Conservation (phyloP, 2,113 vertebrate genomes). For the Hippolais icterina region DNA sequence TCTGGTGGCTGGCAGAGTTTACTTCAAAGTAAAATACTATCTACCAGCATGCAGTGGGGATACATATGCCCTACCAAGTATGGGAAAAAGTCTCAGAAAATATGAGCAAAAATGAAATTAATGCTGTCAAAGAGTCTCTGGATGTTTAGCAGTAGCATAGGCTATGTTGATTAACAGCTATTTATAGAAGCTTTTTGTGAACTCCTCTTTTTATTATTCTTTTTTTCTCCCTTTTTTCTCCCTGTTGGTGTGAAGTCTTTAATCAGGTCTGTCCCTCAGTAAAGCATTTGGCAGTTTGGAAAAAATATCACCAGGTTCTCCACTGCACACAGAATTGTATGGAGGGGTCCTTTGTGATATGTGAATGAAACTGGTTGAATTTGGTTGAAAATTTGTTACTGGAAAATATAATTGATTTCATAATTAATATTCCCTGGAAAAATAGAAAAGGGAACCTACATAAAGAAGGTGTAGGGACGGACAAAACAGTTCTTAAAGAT, state of each 20-base stretch:
- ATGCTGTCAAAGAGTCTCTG: background rate
- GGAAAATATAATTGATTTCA: background rate
- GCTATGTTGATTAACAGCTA: conserved; percentile 9
- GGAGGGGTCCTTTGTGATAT: background rate
- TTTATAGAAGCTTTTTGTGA: background rate
- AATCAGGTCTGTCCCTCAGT: background rate
- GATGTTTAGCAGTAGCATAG: background rate
- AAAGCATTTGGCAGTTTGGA: background rate
- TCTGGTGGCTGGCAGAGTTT: background rate
- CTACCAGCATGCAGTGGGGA: background rate
- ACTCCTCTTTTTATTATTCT: background rate
- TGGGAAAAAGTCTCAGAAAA: background rate
- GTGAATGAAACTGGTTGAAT: background rate
- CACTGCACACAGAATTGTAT: background rate
- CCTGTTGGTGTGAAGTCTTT: background rate
- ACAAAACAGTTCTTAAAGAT: background rate
- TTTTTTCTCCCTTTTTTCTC: background rate
- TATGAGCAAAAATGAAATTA: background rate
- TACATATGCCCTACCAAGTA: background rate
- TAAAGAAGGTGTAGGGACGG: background rate
- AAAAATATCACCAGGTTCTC: background rate
- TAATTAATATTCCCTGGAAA: background rate
- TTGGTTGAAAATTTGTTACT: background rate
- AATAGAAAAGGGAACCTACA: background rate
- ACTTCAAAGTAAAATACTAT: conserved; percentile 1